Base-by-base conservation (phyloP, 2,888 invertebrate species). In the Odontocerum albicorne region DNA sequence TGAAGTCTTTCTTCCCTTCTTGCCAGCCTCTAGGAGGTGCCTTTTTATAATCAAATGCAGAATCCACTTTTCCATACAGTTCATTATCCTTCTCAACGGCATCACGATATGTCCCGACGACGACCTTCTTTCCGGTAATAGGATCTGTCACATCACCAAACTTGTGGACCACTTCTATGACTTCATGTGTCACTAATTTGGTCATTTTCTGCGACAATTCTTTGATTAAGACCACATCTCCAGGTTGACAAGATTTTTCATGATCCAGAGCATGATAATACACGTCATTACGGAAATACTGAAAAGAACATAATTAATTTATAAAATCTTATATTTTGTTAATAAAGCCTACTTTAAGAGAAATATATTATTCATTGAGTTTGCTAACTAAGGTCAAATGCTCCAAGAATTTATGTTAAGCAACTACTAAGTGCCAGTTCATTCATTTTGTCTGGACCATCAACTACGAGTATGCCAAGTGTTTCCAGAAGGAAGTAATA, bases 91-190 rank as follows among this genome's bases (percentile, higher is more conserved):
- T 80, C 39, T 88, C 86, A 57, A 91, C 80, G 54, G 88, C 82
- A 57, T 91, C 89, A 65, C 92, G 84, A 67, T 88, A 93, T 66
- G 78, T 77, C 58, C 82, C 83, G 45, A 79, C 85, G 1, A 88
- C 85, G 33, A 88, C 85, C 70, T 88, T 87, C 67, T 90, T 90
- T 12, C 88, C 89, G 36, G 89, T 88, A 17, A 94, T 74, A 1
- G 94, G 94, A 72, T 92, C 92, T n/a, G 85, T 88, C 45, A 92
- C 75, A 72, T 94, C 91, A 63, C 94, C 94, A 63, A 87, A 73
- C 1, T 87, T 88, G 70, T 89, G 90, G 12, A 94, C 81, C 3
- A 93, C 82, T 68, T 92, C 84, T 65, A 88, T 79, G 0, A 94
- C 84, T 74, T 85, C 80, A 66, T 93, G 92, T 4, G 89, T 87